Conservation (phyloP, 2,888 invertebrate genomes). For the Megamerina dolium region DNA sequence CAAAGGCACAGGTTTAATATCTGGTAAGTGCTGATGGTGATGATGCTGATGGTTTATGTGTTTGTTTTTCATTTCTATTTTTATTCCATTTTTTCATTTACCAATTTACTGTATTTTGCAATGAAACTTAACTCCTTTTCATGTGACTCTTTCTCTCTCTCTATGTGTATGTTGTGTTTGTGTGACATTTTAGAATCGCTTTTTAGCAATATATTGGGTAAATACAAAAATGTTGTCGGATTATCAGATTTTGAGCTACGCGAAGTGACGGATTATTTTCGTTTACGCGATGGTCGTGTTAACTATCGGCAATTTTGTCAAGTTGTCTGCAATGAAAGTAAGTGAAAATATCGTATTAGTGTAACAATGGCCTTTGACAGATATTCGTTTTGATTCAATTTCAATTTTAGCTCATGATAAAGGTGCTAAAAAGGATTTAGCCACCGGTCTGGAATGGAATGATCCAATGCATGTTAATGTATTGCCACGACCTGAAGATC, state of each 20-base stretch:
- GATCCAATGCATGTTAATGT: slow-evolving; percentile 63
- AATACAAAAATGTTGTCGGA: slow-evolving; percentile 61
- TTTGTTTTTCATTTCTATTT: background rate
- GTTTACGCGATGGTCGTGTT: slow-evolving; percentile 71
- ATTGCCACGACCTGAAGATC: slow-evolving; percentile 60
- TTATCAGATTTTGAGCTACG: slow-evolving; percentile 66
- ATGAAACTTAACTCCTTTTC: too few relatives aligned
- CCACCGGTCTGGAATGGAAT: slow-evolving; percentile 61
- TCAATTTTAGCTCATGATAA: slow-evolving; percentile 27
- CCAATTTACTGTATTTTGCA: background rate
- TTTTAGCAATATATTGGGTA: slow-evolving; percentile 65
- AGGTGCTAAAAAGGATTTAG: slow-evolving; percentile 38
- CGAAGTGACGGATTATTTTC: slow-evolving; percentile 71
- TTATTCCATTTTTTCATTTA: background rate
- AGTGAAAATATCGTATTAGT: slow-evolving; percentile 12
- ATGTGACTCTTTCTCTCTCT: slow-evolving; percentile 13
- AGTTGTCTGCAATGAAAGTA: slow-evolving; percentile 54
- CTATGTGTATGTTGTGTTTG: slow-evolving; percentile 2
- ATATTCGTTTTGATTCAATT: slow-evolving; percentile 33
- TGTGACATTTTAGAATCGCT: slow-evolving; percentile 68
- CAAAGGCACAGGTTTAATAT: slow-evolving; percentile 61
- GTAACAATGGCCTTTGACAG: background rate
- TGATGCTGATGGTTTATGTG: background rate
- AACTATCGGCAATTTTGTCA: slow-evolving; percentile 70
- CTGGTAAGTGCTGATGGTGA: slow-evolving; percentile 49